phyloP scores from a whole-genome alignment of 1,140 invertebrate species.

The Bombyx mandarina region DNA sequence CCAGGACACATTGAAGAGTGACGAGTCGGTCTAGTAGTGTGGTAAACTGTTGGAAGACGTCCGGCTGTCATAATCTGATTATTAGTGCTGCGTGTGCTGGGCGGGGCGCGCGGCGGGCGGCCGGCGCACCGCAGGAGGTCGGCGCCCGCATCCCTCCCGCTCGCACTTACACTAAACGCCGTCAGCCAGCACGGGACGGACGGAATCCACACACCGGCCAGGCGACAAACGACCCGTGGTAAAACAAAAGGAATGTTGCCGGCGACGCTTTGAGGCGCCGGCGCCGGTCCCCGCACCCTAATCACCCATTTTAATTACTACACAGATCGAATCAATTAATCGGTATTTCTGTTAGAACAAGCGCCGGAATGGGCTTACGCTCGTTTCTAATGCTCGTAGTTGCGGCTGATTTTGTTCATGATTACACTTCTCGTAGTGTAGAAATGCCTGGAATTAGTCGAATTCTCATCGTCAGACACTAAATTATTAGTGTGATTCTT shows the following conservation, averaged over 20 bases:
- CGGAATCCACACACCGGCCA: constrained; percentile 30
- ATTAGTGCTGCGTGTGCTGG: constrained; percentile 57
- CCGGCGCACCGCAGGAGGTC: constrained; percentile 60
- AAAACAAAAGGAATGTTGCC: constrained; percentile 70
- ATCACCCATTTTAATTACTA: constrained; percentile 71
- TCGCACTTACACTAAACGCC: constrained; percentile 30
- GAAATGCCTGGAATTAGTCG: constrained; percentile 12
- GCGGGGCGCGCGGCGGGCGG: constrained; percentile 65
- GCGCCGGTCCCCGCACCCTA: constrained; percentile 62
- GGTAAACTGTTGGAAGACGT: constrained; percentile 37
- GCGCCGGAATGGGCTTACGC: constrained; percentile 39
- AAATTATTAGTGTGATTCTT: no score
- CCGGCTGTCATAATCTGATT: constrained; percentile 68
- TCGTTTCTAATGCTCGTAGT: constrained; percentile 26
- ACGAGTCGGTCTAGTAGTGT: constrained; percentile 30
- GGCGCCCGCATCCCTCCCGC: constrained; percentile 52
- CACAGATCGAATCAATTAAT: constrained; percentile 71
- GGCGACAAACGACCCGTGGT: constrained; percentile 69
- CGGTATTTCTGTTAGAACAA: constrained; percentile 68
- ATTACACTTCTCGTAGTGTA: constrained; percentile 39
- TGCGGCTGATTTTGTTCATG: constrained; percentile 29
- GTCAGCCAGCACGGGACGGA: constrained; percentile 12
- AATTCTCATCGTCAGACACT: no score
- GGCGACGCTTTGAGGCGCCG: constrained; percentile 67
- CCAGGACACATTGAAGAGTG: constrained; percentile 47